A percentile compares a stretch with the other conserved stretches of the same genome.
Conservation (phyloP, 2,113 vertebrate genomes). For the Indicator maculatus region DNA sequence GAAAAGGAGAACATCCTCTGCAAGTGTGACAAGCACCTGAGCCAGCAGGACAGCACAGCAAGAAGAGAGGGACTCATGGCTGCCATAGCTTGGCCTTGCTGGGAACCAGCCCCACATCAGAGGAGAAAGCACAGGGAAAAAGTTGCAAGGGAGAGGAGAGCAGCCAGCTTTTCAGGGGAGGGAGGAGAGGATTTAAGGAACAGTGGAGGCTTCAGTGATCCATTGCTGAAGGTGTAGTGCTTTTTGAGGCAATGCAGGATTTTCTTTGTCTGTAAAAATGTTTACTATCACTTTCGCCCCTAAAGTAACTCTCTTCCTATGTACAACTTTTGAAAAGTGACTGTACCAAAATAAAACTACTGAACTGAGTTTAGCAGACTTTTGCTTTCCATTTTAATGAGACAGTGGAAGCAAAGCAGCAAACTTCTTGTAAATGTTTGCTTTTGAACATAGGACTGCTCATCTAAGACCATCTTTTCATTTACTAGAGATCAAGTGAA, state of each 20-base stretch:
- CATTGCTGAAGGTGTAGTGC: not conserved
- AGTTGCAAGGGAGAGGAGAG: not conserved
- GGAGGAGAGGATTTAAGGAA: not conserved
- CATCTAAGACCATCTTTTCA: not conserved
- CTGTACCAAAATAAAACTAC: not conserved
- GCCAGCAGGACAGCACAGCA: not conserved
- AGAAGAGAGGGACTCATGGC: fast-evolving
- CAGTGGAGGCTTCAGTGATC: not conserved
- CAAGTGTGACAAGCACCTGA: not conserved
- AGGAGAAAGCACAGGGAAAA: not conserved
- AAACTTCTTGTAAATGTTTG: not conserved
- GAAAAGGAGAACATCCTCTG: not conserved
- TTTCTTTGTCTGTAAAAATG: not conserved
- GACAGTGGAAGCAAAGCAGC: not conserved
- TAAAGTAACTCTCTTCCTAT: not conserved
- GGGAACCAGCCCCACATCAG: not conserved
- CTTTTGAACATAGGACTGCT: not conserved
- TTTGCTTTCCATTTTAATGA: not conserved
- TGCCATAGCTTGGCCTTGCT: not conserved
- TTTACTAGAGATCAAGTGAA: not conserved
- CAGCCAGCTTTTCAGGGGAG: not conserved
- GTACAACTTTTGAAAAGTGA: not conserved
- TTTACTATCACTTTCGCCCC: fast-evolving
- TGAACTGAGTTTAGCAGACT: not conserved
- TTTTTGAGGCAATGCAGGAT: not conserved